Evolutionary conservation across 2,113 vertebrate genomes (phyloP).

Genomic region (Seriola aureovittata): DNA sequence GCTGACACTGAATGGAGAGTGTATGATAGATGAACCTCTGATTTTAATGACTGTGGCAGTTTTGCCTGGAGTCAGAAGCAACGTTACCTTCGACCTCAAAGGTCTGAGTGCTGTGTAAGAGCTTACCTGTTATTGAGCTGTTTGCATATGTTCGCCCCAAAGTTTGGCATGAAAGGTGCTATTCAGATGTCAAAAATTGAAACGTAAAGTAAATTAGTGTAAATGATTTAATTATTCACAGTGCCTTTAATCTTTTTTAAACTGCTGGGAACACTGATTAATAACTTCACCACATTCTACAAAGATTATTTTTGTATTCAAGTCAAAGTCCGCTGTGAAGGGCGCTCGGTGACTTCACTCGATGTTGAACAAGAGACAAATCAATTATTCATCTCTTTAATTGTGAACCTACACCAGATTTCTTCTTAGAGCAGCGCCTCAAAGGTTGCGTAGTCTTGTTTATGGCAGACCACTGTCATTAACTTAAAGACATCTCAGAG

Average conservation of each 20-base stretch:
- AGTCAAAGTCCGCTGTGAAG: conserved; percentile 21
- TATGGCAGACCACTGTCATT: conserved; percentile 12
- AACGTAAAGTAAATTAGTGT: background rate
- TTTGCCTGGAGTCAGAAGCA: background rate
- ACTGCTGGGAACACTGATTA: background rate
- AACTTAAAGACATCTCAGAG: background rate
- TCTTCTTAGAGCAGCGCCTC: background rate
- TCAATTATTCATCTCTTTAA: conserved; percentile 52
- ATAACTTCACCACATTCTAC: background rate
- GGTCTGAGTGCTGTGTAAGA: background rate
- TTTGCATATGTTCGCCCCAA: background rate
- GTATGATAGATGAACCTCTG: background rate
- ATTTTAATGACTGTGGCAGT: background rate
- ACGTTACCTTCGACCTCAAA: background rate
- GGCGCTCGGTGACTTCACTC: conserved; percentile 13
- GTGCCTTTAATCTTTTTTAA: background rate
- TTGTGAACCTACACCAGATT: conserved; percentile 20
- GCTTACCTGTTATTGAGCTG: background rate
- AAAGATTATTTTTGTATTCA: conserved; percentile 2
- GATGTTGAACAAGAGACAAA: conserved; percentile 40
- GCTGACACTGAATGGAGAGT: background rate
- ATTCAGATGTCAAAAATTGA: background rate
- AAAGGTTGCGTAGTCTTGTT: background rate
- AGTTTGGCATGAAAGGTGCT: background rate
- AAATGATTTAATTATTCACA: background rate